Evolutionary conservation across 2,888 invertebrate genomes (phyloP), one percentile per base, ranked within the genome.

Genomic region (Hypomecis punctinalis): DNA sequence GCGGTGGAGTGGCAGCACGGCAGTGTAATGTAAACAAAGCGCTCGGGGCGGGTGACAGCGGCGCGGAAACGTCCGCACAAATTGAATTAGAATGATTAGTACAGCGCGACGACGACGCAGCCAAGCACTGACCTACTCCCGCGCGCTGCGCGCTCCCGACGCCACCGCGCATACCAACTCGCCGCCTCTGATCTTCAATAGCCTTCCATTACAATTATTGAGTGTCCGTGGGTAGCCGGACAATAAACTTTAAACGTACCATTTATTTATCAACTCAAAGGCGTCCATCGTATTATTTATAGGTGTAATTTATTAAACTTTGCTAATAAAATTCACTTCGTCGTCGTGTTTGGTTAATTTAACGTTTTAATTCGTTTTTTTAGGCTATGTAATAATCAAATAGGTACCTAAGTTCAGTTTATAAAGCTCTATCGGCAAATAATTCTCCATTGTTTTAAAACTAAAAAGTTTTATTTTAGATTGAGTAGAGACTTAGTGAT

Each of bases 61-160:
- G 80, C 77, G 76, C 80, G 78, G 78, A 78, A 80, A 80, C 80
- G 78, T 78, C 76, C 80, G 77, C 81, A 79, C 86, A 82, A 89
- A 89, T 88, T 89, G 82, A 87, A 90, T 90, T 86, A 88, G 89
- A 88, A 84, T 88, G 82, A 86, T 87, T 86, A 56, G 56, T 48
- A 86, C 80, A 78, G 75, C 80, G 23, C 23, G 23, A 23, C 23
- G 23, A 23, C 23, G 76, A 74, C 68, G 70, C 72, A 48, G 53
- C 70, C 54, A 70, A 69, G 56, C 61, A 57, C 61, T 66, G 65
- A 66, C 65, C 65, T 66, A 61, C 43, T 65, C 58, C 5, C 72
- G 63, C 65, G 9, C 35, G 43, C 43, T 54, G 35, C 40, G 59
- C 71, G 58, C 47, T 54, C 56, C 56, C 63, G 57, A 33, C 37